Base-by-base conservation (phyloP, 2,888 invertebrate species). In the Tetheella fluctuosa region DNA sequence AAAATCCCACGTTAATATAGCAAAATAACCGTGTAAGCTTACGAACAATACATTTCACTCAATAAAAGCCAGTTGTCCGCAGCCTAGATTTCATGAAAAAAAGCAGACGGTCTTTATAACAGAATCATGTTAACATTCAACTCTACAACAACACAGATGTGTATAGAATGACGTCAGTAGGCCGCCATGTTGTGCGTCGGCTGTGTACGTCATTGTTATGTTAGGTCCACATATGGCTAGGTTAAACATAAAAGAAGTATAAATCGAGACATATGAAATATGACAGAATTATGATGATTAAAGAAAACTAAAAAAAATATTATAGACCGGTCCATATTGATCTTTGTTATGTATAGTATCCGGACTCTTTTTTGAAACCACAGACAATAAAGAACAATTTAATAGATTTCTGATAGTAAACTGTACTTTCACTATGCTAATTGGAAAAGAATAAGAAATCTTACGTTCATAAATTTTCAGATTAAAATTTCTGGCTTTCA, bases 111-210 rank as follows among this genome's bases (percentile, higher is more conserved):
- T 48, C 48, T 48, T 39, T 39, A 39, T 37, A 37, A 39, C 39
- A 15, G 15, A 52, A 58, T 58, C 52, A 52, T 52, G 58, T 58
- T 52, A 52, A 23, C 7, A 48, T 54, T 68, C 52, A 48, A 59
- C 60, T 67, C 66, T 69, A 67, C 61, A 67, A 65, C 62, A 62
- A 62, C 61, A 57, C 58, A 54, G 37, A 61, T 67, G 56, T 68
- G 71, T 70, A 66, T 64, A 63, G 58, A n/a, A 60, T 73, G 73
- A 73, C 73, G 74, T 73, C 68, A 66, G 1, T 48, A 4, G 12
- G 54, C 67, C 52, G 64, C 70, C 70, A 74, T 74, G 61, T 70
- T 74, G 66, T 64, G 58, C 59, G 57, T 57, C 48, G 20, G 37
- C 42, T 17, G 15, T 5, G 60, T 54, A 71, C 74, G 73, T 73